Conservation (phyloP, 2,888 invertebrate species). For the Acrobasis repandana region DNA sequence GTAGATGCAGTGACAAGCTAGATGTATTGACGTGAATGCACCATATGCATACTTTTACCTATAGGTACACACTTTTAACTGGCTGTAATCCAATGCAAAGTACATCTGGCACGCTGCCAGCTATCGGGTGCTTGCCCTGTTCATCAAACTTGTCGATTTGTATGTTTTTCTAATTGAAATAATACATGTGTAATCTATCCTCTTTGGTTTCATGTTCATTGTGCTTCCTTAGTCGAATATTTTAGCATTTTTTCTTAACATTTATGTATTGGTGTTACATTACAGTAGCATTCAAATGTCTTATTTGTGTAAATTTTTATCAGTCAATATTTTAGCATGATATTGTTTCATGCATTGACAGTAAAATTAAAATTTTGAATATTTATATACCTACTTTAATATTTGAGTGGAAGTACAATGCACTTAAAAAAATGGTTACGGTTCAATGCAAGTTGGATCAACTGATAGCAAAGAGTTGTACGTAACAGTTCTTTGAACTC, state of each 20-base stretch:
- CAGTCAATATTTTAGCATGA: not conserved
- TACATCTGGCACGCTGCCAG: slow-evolving; percentile 74
- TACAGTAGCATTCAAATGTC: not conserved
- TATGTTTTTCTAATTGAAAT: slow-evolving; percentile 72
- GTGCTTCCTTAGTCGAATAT: not conserved
- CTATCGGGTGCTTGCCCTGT: slow-evolving; percentile 73
- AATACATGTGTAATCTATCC: slow-evolving; percentile 44
- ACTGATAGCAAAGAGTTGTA: slow-evolving; percentile 3
- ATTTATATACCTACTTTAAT: not conserved
- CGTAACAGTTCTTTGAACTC: slow-evolving; percentile 59
- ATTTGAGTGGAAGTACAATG: not conserved
- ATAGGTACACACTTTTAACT: slow-evolving; percentile 79
- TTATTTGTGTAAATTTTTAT: not conserved
- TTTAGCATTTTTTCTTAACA: not conserved
- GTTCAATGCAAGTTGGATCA: not conserved
- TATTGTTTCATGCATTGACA: not conserved
- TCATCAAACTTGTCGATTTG: slow-evolving; percentile 78
- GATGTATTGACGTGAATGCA: slow-evolving; percentile 68
- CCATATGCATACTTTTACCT: slow-evolving; percentile 53
- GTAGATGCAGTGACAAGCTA: slow-evolving; percentile 66
- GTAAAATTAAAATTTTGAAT: not conserved
- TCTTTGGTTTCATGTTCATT: slow-evolving; percentile 19
- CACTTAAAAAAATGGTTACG: not conserved
- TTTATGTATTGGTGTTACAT: not conserved
- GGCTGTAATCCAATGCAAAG: slow-evolving; percentile 81